Base-by-base conservation (phyloP, 2,888 invertebrate genomes). In the Drosophila monieri region DNA sequence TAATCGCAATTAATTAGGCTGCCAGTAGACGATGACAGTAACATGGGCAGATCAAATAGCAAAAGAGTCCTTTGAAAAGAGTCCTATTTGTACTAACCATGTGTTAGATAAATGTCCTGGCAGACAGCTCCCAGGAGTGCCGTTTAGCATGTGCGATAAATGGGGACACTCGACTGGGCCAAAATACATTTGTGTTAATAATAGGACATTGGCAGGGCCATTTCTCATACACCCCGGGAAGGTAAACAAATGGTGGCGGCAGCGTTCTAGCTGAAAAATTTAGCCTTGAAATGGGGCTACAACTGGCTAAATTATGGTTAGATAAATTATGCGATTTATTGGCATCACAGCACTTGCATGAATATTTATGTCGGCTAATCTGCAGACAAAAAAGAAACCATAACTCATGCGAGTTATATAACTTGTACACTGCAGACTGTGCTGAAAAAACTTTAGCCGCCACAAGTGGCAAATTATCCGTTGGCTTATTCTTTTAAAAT, bases 141-240 rank as follows among this genome's bases (percentile, higher is more conserved):
- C 81, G 70, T 83, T 85, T 67, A 43, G 48, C 81, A 83, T 87
- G 85, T 78, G 88, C 87, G 85, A 87, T 87, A 85, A 83, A 87
- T 85, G 85, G 81, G 66, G 51, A 57, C 62, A 70, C 53, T 47
- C 54, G 46, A 41, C 64, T 18, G 44, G 62, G 46, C 12, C 32
- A 43, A 49, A 47, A 86, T 80, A 81, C 80, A 85, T 87, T 80
- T 79, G 73, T 80, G 78, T 80, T 83, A 87, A 83, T 83, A 87
- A 87, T 83, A 71, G 77, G 79, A 74, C 88, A 71, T 70, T 55
- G 85, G 65, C 87, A 78, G 70, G 54, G 73, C 56, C 88, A 85
- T 87, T 85, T 87, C 74, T 83, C 81, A 87, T 80, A 47, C 18
- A 54, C 64, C 66, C 27, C 39, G 10, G 27, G 25, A 43, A 62